Conservation (phyloP, 2,888 invertebrate species). For the Coronaproctus castanopsis region DNA sequence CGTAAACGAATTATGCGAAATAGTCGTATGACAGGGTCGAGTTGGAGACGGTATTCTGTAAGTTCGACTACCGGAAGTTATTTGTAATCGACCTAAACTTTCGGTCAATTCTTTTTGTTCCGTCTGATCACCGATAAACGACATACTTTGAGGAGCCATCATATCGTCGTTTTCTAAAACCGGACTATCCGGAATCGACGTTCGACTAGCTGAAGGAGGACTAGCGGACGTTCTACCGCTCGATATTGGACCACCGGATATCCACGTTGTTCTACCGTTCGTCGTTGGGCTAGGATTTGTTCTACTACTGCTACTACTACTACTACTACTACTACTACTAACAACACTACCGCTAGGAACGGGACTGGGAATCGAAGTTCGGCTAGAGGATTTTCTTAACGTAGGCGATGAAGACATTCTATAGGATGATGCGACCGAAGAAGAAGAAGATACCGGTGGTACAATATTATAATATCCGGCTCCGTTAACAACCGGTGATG, state of each 20-base stretch:
- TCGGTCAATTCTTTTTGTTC: constrained; percentile 36
- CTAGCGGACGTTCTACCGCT: neutral
- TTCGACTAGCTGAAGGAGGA: constrained; percentile 3
- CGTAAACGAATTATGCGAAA: constrained; percentile 50
- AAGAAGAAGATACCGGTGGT: neutral
- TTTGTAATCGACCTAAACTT: constrained; percentile 56
- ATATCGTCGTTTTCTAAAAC: constrained; percentile 48
- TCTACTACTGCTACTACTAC: neutral
- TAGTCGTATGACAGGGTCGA: constrained; percentile 33
- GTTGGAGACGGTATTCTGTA: constrained; percentile 80
- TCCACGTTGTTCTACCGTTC: no score
- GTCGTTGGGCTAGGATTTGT: neutral
- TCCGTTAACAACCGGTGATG: neutral
- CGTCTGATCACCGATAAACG: constrained; percentile 54
- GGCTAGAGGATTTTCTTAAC: neutral
- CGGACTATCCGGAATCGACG: constrained; percentile 4
- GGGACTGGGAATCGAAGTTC: no score
- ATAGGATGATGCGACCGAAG: neutral
- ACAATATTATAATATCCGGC: neutral
- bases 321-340: no score
- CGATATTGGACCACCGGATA: no score
- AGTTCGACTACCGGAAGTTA: constrained; percentile 68
- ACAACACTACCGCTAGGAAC: no score
- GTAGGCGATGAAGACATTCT: neutral
- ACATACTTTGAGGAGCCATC: constrained; percentile 85